phyloP scores from a whole-genome alignment of 35 echinoderm and acorn worm genomes.

The Hemicentrotus pulcherrimus region DNA sequence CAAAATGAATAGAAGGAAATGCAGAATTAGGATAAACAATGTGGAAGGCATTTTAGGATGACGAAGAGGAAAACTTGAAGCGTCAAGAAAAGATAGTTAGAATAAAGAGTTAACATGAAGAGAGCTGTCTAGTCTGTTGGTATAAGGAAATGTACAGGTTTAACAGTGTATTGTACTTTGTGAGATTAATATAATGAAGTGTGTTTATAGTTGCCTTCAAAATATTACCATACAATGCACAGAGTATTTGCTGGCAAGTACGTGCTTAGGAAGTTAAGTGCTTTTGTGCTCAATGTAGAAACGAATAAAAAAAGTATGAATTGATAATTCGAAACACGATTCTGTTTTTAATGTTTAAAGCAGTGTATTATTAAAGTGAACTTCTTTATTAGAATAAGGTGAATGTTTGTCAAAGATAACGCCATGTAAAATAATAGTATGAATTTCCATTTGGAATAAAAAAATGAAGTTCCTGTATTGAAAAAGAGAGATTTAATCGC shows the following conservation, averaged over 20 bases:
- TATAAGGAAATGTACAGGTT: neutral
- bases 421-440: too few relatives aligned
- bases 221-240: too few relatives aligned
- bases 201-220: too few relatives aligned
- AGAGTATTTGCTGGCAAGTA: neutral
- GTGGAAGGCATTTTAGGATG: neutral
- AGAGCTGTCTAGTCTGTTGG: neutral
- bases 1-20: too few relatives aligned
- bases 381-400: neutral
- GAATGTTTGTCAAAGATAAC: neutral
- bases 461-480: too few relatives aligned
- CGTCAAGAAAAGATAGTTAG: neutral
- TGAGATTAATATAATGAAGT: neutral
- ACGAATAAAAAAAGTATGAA: neutral
- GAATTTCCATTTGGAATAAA: too few relatives aligned
- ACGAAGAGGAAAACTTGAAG: neutral
- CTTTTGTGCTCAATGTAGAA: neutral
- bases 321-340: neutral
- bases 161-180: neutral
- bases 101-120: neutral
- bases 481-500: too few relatives aligned
- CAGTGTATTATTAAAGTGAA: neutral
- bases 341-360: neutral
- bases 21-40: neutral
- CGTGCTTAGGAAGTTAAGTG: neutral